Conservation (phyloP, 2,888 invertebrate genomes). For the Hypsopygia costalis region DNA sequence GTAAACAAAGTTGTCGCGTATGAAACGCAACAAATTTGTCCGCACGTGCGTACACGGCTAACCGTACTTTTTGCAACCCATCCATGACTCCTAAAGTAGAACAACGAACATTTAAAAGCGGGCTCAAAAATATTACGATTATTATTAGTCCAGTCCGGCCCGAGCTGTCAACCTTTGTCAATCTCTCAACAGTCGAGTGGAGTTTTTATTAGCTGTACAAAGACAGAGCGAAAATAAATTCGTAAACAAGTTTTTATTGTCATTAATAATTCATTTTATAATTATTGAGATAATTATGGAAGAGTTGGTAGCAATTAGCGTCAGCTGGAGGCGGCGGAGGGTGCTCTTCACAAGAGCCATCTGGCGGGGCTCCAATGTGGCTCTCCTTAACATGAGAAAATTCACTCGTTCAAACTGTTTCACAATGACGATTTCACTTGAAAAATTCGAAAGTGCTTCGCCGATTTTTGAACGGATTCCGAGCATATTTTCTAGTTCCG, state of each 20-base stretch:
- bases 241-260: background rate
- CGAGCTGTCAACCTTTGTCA: conserved; percentile 2
- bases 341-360: conserved; percentile 63
- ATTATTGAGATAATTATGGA: conserved; percentile 54
- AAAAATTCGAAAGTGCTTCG: conserved; percentile 30
- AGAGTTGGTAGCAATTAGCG: conserved; percentile 75
- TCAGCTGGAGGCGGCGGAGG: conserved; percentile 49
- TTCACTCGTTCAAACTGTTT: conserved; percentile 46
- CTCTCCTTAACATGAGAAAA: conserved; percentile 55
- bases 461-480: conserved; percentile 4
- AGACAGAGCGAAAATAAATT: conserved; percentile 3
- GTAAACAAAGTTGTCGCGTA: too few relatives aligned
- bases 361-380: conserved; percentile 70
- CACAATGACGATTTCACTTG: conserved; percentile 35
- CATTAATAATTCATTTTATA: conserved; percentile 10
- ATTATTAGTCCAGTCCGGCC: background rate
- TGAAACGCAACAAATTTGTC: too few relatives aligned
- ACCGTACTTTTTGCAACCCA: too few relatives aligned
- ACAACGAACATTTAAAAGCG: background rate
- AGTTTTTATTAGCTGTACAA: conserved; percentile 9
- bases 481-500: background rate
- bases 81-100: too few relatives aligned
- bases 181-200: conserved; percentile 3
- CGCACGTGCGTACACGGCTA: too few relatives aligned
- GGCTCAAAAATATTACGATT: background rate